These are phyloP conservation scores for Pomacea maculata DNA, from an alignment of 1,140 invertebrate species.

Conservation along the genomic window DNA sequence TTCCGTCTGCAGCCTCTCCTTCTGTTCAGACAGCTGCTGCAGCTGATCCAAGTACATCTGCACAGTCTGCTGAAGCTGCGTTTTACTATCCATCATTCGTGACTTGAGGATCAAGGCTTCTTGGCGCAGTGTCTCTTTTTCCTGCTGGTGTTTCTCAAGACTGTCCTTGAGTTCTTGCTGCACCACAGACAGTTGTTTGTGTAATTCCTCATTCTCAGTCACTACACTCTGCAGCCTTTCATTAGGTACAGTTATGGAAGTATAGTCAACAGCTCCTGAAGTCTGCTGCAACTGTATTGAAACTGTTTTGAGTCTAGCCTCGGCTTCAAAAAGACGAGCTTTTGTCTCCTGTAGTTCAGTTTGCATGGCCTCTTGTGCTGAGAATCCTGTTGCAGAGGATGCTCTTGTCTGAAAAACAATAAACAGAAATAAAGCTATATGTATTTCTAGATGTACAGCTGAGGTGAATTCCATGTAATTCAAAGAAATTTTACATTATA, in stretches of 20 bases:
- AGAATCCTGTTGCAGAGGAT: background rate
- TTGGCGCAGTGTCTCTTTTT: slow-evolving; percentile 33
- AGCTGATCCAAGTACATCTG: slow-evolving; percentile 7
- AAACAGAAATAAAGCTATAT: too few relatives aligned
- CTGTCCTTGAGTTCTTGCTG: slow-evolving; percentile 60
- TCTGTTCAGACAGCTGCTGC: slow-evolving; percentile 38
- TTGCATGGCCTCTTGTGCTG: slow-evolving; percentile 41
- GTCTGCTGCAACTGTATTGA: slow-evolving; percentile 25
- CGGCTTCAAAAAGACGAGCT: slow-evolving; percentile 32
- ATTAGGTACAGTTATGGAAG: slow-evolving; percentile 4
- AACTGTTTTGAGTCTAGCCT: slow-evolving; percentile 25
- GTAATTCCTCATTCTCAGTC: slow-evolving; percentile 28
- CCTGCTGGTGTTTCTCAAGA: slow-evolving; percentile 41
- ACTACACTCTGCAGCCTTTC: slow-evolving; percentile 24
- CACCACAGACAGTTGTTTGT: slow-evolving; percentile 35
- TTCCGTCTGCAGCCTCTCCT: slow-evolving; percentile 53
- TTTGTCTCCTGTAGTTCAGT: slow-evolving; percentile 34
- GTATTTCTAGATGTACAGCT: too few relatives aligned
- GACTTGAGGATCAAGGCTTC: slow-evolving; percentile 19
- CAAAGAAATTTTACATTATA: too few relatives aligned
- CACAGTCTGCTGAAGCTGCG: slow-evolving; percentile 9
- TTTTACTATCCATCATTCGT: slow-evolving; percentile 41
- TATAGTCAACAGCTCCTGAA: background rate
- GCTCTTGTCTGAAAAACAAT: background rate
- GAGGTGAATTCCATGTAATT: too few relatives aligned